These are phyloP conservation scores for Mimumesa dahlbomi DNA, from an alignment of 2,888 invertebrate genomes.

Conservation along the genomic window DNA sequence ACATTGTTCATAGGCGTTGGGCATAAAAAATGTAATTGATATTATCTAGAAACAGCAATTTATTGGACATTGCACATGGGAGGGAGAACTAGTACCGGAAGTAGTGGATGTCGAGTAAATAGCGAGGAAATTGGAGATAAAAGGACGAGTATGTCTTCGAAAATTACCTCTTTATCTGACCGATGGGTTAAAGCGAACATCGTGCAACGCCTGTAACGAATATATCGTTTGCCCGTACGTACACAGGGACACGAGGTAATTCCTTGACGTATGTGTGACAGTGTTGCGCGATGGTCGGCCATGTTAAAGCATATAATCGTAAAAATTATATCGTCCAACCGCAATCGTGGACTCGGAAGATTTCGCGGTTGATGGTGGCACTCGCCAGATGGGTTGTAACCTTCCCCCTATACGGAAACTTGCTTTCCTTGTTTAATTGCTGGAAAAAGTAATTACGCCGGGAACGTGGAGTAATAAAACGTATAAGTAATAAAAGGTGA, in stretches of 20 bases:
- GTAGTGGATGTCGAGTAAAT: slow-evolving; percentile 11
- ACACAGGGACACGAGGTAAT: too few species aligned
- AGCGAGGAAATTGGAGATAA: slow-evolving; percentile 31
- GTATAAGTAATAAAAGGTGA: slow-evolving; percentile 2
- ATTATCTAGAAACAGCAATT: not conserved
- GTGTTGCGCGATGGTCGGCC: slow-evolving; percentile 7
- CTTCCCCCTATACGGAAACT: not conserved
- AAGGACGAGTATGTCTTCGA: slow-evolving; percentile 16
- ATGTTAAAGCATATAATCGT: slow-evolving; percentile 6
- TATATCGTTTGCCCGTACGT: too few species aligned
- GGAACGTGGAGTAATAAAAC: not conserved
- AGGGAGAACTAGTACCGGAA: slow-evolving; percentile 6
- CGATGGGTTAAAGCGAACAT: slow-evolving; percentile 18
- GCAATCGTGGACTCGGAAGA: slow-evolving; percentile 5
- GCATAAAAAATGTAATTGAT: too few species aligned
- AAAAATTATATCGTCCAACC: slow-evolving; percentile 29
- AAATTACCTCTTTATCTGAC: slow-evolving; percentile 38
- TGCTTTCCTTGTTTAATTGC: slow-evolving; percentile 22
- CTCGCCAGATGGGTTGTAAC: slow-evolving; percentile 14
- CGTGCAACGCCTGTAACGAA: slow-evolving; percentile 1
- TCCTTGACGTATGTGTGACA: too few species aligned
- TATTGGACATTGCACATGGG: not conserved
- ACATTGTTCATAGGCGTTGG: too few species aligned
- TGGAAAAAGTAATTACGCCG: slow-evolving; percentile 10
- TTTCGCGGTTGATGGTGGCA: slow-evolving; percentile 14